Evolutionary conservation across 2,797 vertebrate species (phyloP), one percentile per base, ranked within the genome.

Genomic region (Coreius guichenoti): DNA sequence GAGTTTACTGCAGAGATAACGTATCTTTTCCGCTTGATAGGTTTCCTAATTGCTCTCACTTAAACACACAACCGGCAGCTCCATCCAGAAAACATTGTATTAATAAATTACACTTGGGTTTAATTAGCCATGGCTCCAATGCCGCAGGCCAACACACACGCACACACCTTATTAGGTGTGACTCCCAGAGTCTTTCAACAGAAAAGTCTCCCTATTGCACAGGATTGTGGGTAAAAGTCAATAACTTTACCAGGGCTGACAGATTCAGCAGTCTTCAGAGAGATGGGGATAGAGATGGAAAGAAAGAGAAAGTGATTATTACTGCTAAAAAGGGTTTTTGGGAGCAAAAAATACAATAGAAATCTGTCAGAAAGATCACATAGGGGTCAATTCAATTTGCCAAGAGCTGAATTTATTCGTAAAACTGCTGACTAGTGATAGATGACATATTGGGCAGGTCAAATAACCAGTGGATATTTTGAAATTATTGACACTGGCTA

Each of bases 61-160:
- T 82, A 85, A 85, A 78, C 67, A 45, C 74, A 74, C 74, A 79
- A 65, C 85, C 68, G 33, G 56, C 78, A 72, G 70, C 63, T 76
- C 74, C 67, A 86, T 84, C 72, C 76, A 69, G 75, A 80, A 76
- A 67, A 81, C 85, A 86, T 77, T 84, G 76, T 73, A 67, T 86
- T 87, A 85, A 89, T 82, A 87, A 87, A 89, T 89, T 89, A 85
- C 83, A 85, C 85, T 58, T 67, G 68, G 82, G 67, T 69, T 86
- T 84, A 87, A 87, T 89, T 87, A 89, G 85, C 74, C 83, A 43
- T 56, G 23, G 70, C 78, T 61, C 49, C 29, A n/a, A 79, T 33
- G 83, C 73, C 88, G 54, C 49, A 72, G 82, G 73, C 80, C 78
- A 80, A 72, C 31, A 39, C 23, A 31, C n/a, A 76, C 31, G 4